Base-by-base conservation (phyloP, 2,797 vertebrate genomes). In the Geotrypetes seraphini region DNA sequence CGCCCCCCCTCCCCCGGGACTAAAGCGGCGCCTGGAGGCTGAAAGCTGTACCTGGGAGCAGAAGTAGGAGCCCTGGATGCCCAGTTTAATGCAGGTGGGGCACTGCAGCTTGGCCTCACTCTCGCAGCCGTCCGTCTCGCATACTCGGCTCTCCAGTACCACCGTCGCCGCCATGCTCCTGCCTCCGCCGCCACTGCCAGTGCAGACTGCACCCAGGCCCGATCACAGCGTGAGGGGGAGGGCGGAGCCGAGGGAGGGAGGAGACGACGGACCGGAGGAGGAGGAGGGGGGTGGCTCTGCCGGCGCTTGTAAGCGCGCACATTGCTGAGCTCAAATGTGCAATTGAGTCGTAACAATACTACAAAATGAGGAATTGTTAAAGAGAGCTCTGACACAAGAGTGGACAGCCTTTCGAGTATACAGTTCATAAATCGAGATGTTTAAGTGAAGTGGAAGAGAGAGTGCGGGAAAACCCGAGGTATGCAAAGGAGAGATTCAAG, bases 61-160 rank as follows among this genome's bases (percentile, higher is more conserved):
- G 82, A 98, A 98, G 67, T 93, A 97, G 16, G 93, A 98, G 53
- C 93, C 91, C 50, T 92, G 91, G 46, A 98, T 95, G 13, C 89
- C 94, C 47, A 98, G 88, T 75, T 97, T 97, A 78, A 97, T 86
- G 69, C 95, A 98, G 57, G 93, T 95, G 18, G 94, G 94, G 51
- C 95, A 97, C 73, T 98, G 95, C 33, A 97, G 90, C 71, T 97
- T 97, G 59, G 95, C 92, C 75, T 95, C 91, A 60, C 83, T 83
- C 39, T 68, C 75, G 75, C 92, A 97, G 40, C 85, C 89, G 12
- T 86, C 84, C 16, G 94, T 96, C 72, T 97, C 92, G 57, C 95
- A 98, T 60, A 92, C 88, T 33, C 91, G 84, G 40, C 76, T 66
- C 65, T 90, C 87, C 72, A 84, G 83, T n/a, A n/a, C n/a, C n/a